phyloP scores from a whole-genome alignment of 1,140 invertebrate genomes.

The Plectrocnemia conspersa region DNA sequence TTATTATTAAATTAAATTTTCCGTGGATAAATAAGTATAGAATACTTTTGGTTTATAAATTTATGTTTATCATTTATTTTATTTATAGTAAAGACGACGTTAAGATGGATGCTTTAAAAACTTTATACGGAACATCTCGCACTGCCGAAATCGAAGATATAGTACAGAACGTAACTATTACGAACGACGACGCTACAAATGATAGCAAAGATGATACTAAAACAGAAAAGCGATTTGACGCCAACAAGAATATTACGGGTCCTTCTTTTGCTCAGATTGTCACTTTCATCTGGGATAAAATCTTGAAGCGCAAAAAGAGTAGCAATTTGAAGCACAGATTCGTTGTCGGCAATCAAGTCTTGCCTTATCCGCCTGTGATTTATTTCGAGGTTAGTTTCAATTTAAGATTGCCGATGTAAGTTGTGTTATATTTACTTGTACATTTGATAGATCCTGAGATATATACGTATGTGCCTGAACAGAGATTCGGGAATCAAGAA shows the following conservation, averaged over 20 bases:
- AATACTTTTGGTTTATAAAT: background rate
- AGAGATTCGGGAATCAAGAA: constrained; percentile 44
- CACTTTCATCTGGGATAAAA: constrained; percentile 60
- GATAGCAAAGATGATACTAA: constrained; percentile 36
- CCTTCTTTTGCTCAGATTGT: constrained; percentile 62
- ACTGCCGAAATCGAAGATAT: constrained; percentile 51
- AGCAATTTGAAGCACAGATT: constrained; percentile 54
- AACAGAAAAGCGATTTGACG: background rate
- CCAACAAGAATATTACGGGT: constrained; percentile 36
- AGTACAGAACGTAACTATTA: constrained; percentile 42
- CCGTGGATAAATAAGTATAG: too few relatives aligned
- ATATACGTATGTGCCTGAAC: constrained; percentile 69
- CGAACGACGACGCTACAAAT: constrained; percentile 34
- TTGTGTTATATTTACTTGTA: constrained; percentile 1
- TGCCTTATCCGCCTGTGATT: constrained; percentile 62
- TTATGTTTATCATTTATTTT: constrained; percentile 11
- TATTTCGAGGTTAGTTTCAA: constrained; percentile 59
- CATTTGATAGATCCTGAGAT: constrained; percentile 63
- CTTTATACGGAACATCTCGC: constrained; percentile 59
- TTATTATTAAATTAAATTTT: too few relatives aligned
- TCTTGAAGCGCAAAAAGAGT: constrained; percentile 55
- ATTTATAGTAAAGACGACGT: constrained; percentile 70
- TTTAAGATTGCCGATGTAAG: background rate
- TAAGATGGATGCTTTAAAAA: constrained; percentile 64
- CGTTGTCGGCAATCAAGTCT: constrained; percentile 58